Evolutionary conservation across 2,113 vertebrate genomes (phyloP), one percentile per base, ranked within the genome.

Genomic region (Myodes glareolus): DNA sequence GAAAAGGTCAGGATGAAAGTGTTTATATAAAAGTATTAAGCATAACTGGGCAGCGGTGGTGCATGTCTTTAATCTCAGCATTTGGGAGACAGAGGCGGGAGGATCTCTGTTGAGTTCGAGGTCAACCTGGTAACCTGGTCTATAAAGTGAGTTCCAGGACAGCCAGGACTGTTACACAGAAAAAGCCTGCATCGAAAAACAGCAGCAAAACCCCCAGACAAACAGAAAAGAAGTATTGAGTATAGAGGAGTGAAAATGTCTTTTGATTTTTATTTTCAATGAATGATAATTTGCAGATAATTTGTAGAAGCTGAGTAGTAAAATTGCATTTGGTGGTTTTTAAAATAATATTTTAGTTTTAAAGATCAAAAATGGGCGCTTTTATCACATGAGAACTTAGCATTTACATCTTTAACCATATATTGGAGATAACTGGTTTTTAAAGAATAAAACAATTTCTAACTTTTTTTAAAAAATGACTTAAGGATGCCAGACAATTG

Each of bases 381-480:
- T 92, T 92, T 95, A 50, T 36, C 31, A 85, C 75, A 14, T 65
- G 45, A 76, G 45, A 94, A 58, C 5, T 77, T 94, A 61, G 0
- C 1, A 55, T 93, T 87, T 93, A 85, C 58, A 94, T 73, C 19
- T 65, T 77, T 45, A 78, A 61, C 16, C 77, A n/a, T 91, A 27
- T 89, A 11, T 12, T 63, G 29, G 50, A 47, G 39, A 96, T 95
- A 91, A 92, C 50, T 36, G 78, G 10, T 39, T 93, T 96, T 97
- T 84, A 23, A 52, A 67, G 67, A 95, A 50, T 95, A 70, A 88
- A 72, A 72, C 7, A 88, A 10, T 88, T 70, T 88, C 47, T 91
- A 73, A 82, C 55, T 92, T 68, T 95, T 96, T 91, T 94, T 65
- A 13, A 81, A 63, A 90, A 95, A 63, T 86, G 25, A 91, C 13